These are phyloP conservation scores for Pyrgus malvae DNA, from an alignment of 2,888 invertebrate species.

Conservation along the genomic window DNA sequence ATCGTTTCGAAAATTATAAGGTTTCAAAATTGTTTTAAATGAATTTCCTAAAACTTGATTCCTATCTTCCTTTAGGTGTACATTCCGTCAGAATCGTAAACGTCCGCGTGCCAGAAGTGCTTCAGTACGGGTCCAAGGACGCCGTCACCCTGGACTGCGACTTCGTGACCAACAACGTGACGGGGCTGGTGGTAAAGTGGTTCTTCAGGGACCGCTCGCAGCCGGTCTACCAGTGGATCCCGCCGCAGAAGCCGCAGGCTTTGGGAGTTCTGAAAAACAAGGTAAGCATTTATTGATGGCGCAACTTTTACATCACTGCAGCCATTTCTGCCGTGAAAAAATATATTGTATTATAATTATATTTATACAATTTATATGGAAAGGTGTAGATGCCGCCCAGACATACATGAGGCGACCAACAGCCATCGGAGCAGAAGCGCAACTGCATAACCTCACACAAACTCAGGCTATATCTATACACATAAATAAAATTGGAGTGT, in stretches of 20 bases:
- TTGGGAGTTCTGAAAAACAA: conserved; percentile 76
- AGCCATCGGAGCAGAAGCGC: too few relatives aligned
- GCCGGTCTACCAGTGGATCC: conserved; percentile 92
- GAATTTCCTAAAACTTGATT: neutral
- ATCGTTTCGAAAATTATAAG: too few relatives aligned
- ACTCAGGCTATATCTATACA: too few relatives aligned
- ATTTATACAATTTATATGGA: too few relatives aligned
- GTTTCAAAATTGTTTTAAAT: too few relatives aligned
- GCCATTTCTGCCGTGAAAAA: too few relatives aligned
- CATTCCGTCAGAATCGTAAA: conserved; percentile 82
- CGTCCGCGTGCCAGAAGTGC: conserved; percentile 82
- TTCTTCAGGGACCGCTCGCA: conserved; percentile 84
- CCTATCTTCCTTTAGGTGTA: conserved; percentile 60
- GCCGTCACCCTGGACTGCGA: conserved; percentile 87
- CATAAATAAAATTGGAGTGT: too few relatives aligned
- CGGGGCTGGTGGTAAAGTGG: conserved; percentile 89
- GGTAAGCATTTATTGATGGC: conserved; percentile 47
- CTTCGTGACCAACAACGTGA: conserved; percentile 84
- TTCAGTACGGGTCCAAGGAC: conserved; percentile 81
- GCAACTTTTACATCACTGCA: too few relatives aligned
- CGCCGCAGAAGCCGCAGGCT: conserved; percentile 85
- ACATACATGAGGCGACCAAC: too few relatives aligned
- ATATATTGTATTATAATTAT: too few relatives aligned
- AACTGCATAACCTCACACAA: too few relatives aligned
- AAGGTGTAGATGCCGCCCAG: too few relatives aligned